These are phyloP conservation scores for Nebria brevicollis DNA, from an alignment of 2,888 invertebrate genomes.

Conservation along the genomic window DNA sequence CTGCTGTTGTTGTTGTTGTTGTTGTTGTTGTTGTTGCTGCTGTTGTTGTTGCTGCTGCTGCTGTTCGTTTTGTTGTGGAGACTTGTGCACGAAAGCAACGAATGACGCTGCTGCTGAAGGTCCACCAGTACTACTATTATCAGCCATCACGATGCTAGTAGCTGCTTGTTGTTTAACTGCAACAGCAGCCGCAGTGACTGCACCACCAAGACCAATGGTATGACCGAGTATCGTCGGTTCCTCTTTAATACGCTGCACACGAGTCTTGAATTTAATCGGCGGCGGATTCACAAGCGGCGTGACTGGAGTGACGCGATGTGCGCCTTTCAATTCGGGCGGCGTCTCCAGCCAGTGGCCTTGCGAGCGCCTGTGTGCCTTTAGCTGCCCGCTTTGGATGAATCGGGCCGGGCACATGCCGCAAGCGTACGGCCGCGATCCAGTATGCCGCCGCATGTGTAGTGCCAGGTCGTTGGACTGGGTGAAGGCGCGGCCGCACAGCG, in stretches of 20 bases:
- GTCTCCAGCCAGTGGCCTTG: slow-evolving; percentile 69
- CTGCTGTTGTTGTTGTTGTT: too few species aligned
- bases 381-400: slow-evolving; percentile 71
- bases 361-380: slow-evolving; percentile 72
- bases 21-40: too few species aligned
- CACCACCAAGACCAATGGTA: slow-evolving; percentile 35
- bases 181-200: slow-evolving; percentile 50
- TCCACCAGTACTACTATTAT: neutral
- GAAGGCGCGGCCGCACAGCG: slow-evolving; percentile 65
- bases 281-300: slow-evolving; percentile 59
- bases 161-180: slow-evolving; percentile 49
- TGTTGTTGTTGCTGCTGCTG: neutral
- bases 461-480: slow-evolving; percentile 79
- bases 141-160: neutral
- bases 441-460: slow-evolving; percentile 75
- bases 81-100: slow-evolving; percentile 14
- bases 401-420: slow-evolving; percentile 75
- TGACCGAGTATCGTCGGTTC: slow-evolving; percentile 35
- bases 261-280: slow-evolving; percentile 61
- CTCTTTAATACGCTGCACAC: slow-evolving; percentile 53
- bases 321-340: slow-evolving; percentile 62
- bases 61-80: slow-evolving; percentile 10
- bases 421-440: slow-evolving; percentile 73
- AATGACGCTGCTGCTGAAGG: slow-evolving; percentile 31
- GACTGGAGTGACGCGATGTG: slow-evolving; percentile 61